A percentile compares a stretch with the other conserved stretches of the same genome.
phyloP scores from a whole-genome alignment of 2,113 vertebrate genomes.

The Pipra filicauda region DNA sequence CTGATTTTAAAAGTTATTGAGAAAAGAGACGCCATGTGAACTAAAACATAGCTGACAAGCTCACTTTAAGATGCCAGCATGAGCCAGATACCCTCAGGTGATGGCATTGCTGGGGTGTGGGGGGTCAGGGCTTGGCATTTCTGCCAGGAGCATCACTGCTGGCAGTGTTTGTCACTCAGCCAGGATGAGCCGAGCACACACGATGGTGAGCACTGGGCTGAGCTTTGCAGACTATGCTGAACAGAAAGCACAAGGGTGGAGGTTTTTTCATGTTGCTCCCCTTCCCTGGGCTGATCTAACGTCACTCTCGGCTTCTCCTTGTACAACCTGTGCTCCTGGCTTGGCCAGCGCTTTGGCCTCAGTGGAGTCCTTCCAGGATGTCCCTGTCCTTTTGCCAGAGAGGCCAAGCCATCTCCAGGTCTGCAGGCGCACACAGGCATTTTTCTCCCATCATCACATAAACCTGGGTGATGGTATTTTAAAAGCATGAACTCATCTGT shows the following conservation, averaged over 20 bases:
- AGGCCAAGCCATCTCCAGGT: neutral
- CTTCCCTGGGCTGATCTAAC: neutral
- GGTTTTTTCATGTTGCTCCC: accelerated
- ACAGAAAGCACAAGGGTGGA: accelerated
- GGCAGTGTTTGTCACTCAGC: accelerated
- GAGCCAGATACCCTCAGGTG: neutral
- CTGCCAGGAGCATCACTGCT: neutral
- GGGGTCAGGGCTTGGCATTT: neutral
- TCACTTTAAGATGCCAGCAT: neutral
- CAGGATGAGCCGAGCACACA: accelerated
- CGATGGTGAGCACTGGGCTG: accelerated
- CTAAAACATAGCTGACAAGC: neutral
- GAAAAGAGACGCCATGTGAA: neutral
- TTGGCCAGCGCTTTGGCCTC: accelerated
- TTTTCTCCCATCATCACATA: neutral
- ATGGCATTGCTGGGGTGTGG: neutral
- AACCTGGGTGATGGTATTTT: neutral
- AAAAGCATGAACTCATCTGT: accelerated
- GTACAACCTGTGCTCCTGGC: accelerated
- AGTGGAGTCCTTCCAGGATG: neutral
- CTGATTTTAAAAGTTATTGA: neutral
- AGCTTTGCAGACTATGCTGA: neutral
- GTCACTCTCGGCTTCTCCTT: accelerated
- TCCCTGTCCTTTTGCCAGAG: neutral
- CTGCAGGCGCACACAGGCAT: neutral